phyloP scores from a whole-genome alignment of 2,113 vertebrate species.

The Macrotus californicus region DNA sequence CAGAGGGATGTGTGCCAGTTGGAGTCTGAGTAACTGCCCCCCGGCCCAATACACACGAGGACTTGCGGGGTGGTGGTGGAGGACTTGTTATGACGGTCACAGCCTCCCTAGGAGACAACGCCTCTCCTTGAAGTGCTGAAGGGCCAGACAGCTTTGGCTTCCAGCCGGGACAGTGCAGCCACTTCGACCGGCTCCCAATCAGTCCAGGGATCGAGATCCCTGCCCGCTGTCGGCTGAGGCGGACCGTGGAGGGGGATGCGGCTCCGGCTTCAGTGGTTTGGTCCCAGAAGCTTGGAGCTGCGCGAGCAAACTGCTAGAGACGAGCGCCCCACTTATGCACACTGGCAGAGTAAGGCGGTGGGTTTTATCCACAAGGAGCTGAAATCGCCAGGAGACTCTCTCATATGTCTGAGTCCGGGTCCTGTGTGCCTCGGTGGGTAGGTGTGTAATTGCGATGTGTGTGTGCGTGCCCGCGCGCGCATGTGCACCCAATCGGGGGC shows the following conservation, averaged over 20 bases:
- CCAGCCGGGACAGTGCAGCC: rapidly evolving
- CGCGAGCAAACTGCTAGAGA: not conserved
- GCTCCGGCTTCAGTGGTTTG: not conserved
- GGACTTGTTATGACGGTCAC: rapidly evolving
- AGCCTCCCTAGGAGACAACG: not conserved
- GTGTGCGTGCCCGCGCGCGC: not conserved
- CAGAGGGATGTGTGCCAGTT: not conserved
- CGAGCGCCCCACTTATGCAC: not conserved
- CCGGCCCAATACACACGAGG: not conserved
- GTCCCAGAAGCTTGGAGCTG: not conserved
- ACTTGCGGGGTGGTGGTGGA: not conserved
- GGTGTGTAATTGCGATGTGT: not conserved
- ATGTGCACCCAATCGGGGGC: not conserved
- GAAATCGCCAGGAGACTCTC: not conserved
- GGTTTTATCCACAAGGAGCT: not conserved
- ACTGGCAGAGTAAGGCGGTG: not conserved
- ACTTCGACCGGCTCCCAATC: not conserved
- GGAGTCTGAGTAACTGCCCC: not conserved
- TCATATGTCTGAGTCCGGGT: rapidly evolving
- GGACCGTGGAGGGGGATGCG: rapidly evolving
- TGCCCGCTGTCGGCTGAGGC: not conserved
- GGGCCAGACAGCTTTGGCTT: not conserved
- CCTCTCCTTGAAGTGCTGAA: rapidly evolving
- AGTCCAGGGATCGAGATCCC: not conserved
- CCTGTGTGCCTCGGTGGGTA: not conserved